Base-by-base conservation (phyloP, 2,888 invertebrate genomes). In the Hirtodrosophila duncani region DNA sequence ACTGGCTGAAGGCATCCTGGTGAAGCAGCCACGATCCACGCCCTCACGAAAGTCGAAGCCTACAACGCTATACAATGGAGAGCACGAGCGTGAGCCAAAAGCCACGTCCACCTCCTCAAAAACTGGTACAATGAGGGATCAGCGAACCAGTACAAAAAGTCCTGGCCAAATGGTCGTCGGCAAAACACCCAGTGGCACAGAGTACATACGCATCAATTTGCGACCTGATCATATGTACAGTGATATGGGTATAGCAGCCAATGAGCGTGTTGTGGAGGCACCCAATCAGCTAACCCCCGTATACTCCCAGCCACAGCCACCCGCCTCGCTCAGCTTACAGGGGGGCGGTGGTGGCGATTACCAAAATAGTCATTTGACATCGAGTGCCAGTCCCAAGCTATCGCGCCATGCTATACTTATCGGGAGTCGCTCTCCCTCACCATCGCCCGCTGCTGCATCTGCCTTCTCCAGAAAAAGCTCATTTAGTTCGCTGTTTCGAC, bases 401-500 rank as follows among this genome's bases (percentile, higher is more conserved):
- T 77, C 83, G 6, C 82, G 87, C 27, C 86, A 88, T 41, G 61
- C 67, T 1, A 33, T 69, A 9, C 63, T 74, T 0, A 13, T 71
- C 14, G 84, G 79, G 18, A 88, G 88, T 57, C 86, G 90, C 17
- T 89, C 90, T 1, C 94, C 94, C 0, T 94, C 94, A 1, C 94
- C 94, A 0, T 89, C 90, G 1, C 90, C 90, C 1, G 87, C 87
- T 2, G 90, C 89, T 0, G 87, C 87, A 0, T 89, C 90, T 0
- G 88, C n/a, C n/a, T n/a, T 91, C 0, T 94, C 94, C 0, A 89
- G 94, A 24, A 93, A 94, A 84, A 94, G 93, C 70, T 94, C 94
- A 20, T 94, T 94, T 81, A 92, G 93, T 49, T 94, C 94, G 2
- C 86, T 95, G 29, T 95, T 95, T 20, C 84, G 84, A 0, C 60